Conservation (phyloP, 2,888 invertebrate genomes). For the Terebella lapidaria region DNA sequence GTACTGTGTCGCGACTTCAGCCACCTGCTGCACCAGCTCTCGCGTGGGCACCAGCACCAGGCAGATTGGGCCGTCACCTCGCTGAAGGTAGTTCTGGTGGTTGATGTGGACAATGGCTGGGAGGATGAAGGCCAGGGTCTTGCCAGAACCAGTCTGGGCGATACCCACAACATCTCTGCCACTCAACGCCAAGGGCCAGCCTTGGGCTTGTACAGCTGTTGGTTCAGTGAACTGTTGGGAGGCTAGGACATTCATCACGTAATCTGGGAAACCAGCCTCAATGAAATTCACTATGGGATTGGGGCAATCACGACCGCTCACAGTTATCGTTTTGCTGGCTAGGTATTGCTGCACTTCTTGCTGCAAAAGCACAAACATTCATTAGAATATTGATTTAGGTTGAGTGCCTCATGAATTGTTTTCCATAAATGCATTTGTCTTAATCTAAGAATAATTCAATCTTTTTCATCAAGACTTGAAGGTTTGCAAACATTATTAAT, state of each 20-base stretch:
- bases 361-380: too few species aligned
- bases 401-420: too few species aligned
- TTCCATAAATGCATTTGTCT: too few species aligned
- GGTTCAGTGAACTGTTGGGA: constrained; percentile 60
- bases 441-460: too few species aligned
- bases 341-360: constrained; percentile 78
- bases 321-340: constrained; percentile 76
- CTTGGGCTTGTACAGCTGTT: constrained; percentile 91
- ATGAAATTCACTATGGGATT: constrained; percentile 83
- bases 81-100: constrained; percentile 76
- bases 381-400: too few species aligned
- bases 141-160: constrained; percentile 54
- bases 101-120: constrained; percentile 94
- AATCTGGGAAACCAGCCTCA: constrained; percentile 68
- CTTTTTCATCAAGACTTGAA: too few species aligned
- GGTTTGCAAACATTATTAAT: too few species aligned
- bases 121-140: constrained; percentile 58
- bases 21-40: constrained; percentile 67
- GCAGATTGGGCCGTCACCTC: constrained; percentile 85
- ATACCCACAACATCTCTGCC: constrained; percentile 53
- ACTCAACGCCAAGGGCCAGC: constrained; percentile 67
- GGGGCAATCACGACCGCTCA: constrained; percentile 78
- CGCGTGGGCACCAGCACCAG: constrained; percentile 71
- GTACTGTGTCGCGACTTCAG: constrained; percentile 88
- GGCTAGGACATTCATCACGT: constrained; percentile 39